Evolutionary conservation across 2,797 vertebrate genomes (phyloP).

Genomic region (Trachurus trachurus): DNA sequence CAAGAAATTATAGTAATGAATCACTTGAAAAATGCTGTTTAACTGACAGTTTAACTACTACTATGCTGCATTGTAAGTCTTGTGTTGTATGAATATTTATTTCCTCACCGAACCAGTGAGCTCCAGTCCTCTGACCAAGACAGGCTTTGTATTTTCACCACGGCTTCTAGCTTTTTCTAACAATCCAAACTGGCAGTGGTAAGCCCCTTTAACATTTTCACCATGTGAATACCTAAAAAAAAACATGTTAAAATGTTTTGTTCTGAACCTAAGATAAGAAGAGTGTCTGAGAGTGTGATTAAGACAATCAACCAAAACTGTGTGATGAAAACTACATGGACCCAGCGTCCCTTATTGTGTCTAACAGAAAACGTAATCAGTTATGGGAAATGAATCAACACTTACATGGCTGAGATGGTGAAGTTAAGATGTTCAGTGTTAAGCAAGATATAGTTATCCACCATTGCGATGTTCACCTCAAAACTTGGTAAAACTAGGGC

Average conservation of each 20-base stretch:
- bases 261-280: neutral
- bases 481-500: conserved; percentile 90
- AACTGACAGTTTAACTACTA: neutral
- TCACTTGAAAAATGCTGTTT: neutral
- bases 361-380: too few relatives aligned
- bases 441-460: conserved; percentile 80
- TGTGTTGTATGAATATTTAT: neutral
- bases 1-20: conserved; percentile 15
- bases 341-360: neutral
- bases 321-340: neutral
- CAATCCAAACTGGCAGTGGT: conserved; percentile 86
- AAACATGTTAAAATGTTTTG: neutral
- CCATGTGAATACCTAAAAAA: conserved; percentile 88
- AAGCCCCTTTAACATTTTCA: conserved; percentile 84
- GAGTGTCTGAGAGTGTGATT: neutral
- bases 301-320: neutral
- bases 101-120: conserved; percentile 81
- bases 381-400: neutral
- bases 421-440: conserved; percentile 66
- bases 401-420: conserved; percentile 82
- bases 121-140: conserved; percentile 85
- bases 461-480: conserved; percentile 84
- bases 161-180: neutral
- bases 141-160: conserved; percentile 38
- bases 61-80: neutral